These are phyloP conservation scores for Macropis europaea DNA, from an alignment of 2,888 invertebrate genomes.

Conservation along the genomic window DNA sequence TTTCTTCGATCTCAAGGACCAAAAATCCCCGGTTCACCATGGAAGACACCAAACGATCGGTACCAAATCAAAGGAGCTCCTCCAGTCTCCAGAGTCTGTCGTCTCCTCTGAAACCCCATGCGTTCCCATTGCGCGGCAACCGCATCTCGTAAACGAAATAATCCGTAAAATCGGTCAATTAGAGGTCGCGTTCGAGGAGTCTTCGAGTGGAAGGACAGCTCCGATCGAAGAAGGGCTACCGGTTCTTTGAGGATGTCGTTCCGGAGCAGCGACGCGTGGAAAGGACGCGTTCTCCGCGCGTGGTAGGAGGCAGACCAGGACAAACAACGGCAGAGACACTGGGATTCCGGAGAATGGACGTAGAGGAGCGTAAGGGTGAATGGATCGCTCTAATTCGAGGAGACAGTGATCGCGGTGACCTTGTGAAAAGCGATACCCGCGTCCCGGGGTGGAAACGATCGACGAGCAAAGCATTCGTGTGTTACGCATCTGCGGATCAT, in stretches of 20 bases:
- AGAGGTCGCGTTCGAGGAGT: slow-evolving; percentile 51
- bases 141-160: slow-evolving; percentile 47
- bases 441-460: slow-evolving; percentile 27
- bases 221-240: neutral
- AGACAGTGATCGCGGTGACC: slow-evolving; percentile 74
- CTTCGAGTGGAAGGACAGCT: slow-evolving; percentile 4
- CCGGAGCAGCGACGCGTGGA: slow-evolving; percentile 56
- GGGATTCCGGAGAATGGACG: slow-evolving; percentile 10
- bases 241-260: slow-evolving; percentile 50
- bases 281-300: slow-evolving; percentile 8
- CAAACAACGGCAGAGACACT: slow-evolving; percentile 7
- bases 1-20: too few relatives aligned
- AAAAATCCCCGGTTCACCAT: too few relatives aligned
- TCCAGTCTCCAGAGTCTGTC: too few relatives aligned
- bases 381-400: slow-evolving; percentile 62
- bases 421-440: slow-evolving; percentile 64
- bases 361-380: slow-evolving; percentile 34
- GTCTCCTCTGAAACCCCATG: too few relatives aligned
- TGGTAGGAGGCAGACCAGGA: slow-evolving; percentile 18
- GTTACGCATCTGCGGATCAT: slow-evolving; percentile 75
- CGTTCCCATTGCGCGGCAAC: neutral
- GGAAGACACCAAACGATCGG: too few relatives aligned
- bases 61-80: too few relatives aligned
- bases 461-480: slow-evolving; percentile 59
- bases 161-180: slow-evolving; percentile 70